A percentile compares a stretch with the other conserved stretches of the same genome.
Conservation (phyloP, 2,888 invertebrate species). For the Amorpha juglandis region DNA sequence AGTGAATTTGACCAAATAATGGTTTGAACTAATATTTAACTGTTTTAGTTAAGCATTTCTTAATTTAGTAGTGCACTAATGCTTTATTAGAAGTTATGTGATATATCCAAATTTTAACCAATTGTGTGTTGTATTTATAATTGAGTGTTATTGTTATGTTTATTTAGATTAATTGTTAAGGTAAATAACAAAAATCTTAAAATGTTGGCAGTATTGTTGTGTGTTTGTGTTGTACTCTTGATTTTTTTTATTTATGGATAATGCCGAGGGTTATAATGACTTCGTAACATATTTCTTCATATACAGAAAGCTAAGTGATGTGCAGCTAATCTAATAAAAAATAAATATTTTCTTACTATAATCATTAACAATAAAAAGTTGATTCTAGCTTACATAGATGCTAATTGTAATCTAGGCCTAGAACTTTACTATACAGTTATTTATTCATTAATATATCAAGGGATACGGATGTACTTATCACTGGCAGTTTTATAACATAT, state of each 20-base stretch:
- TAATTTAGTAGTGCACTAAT: conserved; percentile 36
- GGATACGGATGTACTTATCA: neutral
- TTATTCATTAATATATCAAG: neutral
- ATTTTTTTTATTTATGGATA: neutral
- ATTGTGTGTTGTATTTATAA: conserved; percentile 31
- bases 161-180: conserved; percentile 3
- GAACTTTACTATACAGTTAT: neutral
- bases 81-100: conserved; percentile 39
- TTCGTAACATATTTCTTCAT: neutral
- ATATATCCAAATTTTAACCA: conserved; percentile 37
- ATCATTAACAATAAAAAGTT: neutral
- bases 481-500: neutral
- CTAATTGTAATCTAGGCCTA: conserved; percentile 7
- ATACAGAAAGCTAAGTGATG: neutral
- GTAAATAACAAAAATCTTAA: conserved; percentile 6
- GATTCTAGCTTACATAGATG: conserved; percentile 19
- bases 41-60: conserved; percentile 12
- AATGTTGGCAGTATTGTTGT: neutral
- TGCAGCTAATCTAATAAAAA: conserved; percentile 10
- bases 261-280: neutral
- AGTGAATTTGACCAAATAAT: conserved; percentile 20
- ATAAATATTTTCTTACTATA: conserved; percentile 23
- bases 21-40: conserved; percentile 3
- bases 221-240: conserved; percentile 7
- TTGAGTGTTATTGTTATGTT: conserved; percentile 23